phyloP scores from a whole-genome alignment of 2,797 vertebrate genomes.

The Hirundo rustica region DNA sequence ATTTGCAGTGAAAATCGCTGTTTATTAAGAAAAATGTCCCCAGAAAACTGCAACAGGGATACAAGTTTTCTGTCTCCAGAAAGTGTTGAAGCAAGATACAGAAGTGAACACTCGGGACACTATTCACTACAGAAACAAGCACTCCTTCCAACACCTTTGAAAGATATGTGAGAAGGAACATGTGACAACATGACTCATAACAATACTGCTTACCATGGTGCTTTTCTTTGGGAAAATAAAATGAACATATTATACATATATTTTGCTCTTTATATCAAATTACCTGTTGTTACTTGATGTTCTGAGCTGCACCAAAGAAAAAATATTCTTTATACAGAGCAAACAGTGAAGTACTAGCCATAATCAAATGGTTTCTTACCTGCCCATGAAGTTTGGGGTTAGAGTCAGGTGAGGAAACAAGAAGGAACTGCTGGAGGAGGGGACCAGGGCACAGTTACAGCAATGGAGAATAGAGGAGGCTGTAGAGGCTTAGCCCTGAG shows the following conservation, averaged over 20 bases:
- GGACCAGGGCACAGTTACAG: neutral
- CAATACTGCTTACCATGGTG: neutral
- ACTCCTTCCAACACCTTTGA: slow-evolving; percentile 38
- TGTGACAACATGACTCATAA: neutral
- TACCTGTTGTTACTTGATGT: neutral
- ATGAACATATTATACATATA: neutral
- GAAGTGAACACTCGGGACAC: slow-evolving; percentile 33
- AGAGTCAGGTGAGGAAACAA: neutral
- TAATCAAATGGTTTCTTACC: neutral
- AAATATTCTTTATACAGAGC: neutral
- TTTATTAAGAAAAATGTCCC: slow-evolving; percentile 30
- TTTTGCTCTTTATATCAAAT: neutral
- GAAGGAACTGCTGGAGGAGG: neutral
- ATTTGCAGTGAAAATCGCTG: slow-evolving; percentile 32
- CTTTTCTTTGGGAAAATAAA: slow-evolving; percentile 24
- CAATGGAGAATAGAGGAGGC: fast-evolving
- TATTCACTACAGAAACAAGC: slow-evolving; percentile 20
- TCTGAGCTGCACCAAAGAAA: neutral
- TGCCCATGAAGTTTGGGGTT: neutral
- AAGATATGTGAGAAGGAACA: slow-evolving; percentile 23
- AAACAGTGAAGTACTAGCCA: neutral
- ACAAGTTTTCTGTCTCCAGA: slow-evolving; percentile 1
- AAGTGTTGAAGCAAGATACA: slow-evolving; percentile 21
- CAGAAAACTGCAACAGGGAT: slow-evolving; percentile 3
- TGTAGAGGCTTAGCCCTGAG: neutral